These are phyloP conservation scores for Trissolcus japonicus DNA, from an alignment of 2,888 invertebrate species.

Conservation along the genomic window DNA sequence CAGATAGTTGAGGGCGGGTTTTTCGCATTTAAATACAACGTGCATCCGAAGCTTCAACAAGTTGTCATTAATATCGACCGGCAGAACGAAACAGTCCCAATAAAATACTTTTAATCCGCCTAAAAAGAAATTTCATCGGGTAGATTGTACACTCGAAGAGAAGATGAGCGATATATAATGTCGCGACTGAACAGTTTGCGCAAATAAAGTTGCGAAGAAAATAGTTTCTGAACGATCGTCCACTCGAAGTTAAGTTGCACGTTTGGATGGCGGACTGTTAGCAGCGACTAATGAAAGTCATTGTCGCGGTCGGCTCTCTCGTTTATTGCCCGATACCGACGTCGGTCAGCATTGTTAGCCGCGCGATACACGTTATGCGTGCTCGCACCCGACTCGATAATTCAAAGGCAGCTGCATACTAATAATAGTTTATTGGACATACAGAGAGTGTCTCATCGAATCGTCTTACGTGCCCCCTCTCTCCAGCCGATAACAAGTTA, in stretches of 20 bases:
- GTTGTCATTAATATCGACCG: not conserved
- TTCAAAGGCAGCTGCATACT: constrained; percentile 57
- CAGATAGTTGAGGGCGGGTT: too few species aligned
- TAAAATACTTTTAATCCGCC: not conserved
- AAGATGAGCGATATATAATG: constrained; percentile 9
- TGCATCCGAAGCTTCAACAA: too few species aligned
- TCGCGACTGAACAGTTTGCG: too few species aligned
- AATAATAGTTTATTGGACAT: constrained; percentile 56
- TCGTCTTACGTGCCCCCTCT: constrained; percentile 29
- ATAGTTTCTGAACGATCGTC: constrained; percentile 31
- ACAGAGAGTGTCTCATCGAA: constrained; percentile 34
- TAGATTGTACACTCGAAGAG: not conserved
- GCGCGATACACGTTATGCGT: constrained; percentile 39
- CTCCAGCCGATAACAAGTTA: constrained; percentile 37
- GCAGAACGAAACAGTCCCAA: constrained; percentile 2
- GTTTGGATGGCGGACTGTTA: constrained; percentile 8
- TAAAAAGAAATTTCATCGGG: not conserved
- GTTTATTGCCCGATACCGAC: constrained; percentile 46
- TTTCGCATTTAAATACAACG: too few species aligned
- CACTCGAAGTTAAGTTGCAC: constrained; percentile 18
- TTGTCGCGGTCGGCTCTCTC: constrained; percentile 53
- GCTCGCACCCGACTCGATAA: constrained; percentile 51
- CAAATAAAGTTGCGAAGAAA: constrained; percentile 11
- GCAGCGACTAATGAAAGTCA: constrained; percentile 50
- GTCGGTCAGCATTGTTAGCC: constrained; percentile 47